Percentiles rank a stretch among this genome's conserved stretches.
phyloP scores from a whole-genome alignment of 2,113 vertebrate genomes.

The Engraulis encrasicolus region DNA sequence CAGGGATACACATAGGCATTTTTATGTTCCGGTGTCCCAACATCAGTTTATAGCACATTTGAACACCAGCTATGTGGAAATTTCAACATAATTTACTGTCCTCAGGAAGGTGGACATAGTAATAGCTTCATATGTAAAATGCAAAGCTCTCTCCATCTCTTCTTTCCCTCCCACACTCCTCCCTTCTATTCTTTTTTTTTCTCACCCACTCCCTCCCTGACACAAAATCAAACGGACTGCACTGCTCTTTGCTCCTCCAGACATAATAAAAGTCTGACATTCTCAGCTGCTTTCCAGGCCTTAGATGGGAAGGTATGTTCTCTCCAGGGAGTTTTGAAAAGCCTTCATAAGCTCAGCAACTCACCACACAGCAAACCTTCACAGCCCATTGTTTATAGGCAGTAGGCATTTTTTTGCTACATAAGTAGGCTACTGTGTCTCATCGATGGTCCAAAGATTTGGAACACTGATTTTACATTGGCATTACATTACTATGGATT shows the following conservation, averaged over 20 bases:
- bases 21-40: too few species aligned
- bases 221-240: conserved; percentile 12
- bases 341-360: neutral
- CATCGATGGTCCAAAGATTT: neutral
- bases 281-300: neutral
- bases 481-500: too few species aligned
- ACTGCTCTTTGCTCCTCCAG: neutral
- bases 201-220: neutral
- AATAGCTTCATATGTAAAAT: too few species aligned
- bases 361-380: neutral
- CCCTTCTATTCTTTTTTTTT: neutral
- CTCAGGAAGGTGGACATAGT: too few species aligned
- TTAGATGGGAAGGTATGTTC: neutral
- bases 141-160: neutral
- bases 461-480: neutral
- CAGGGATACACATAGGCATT: too few species aligned
- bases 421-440: too few species aligned
- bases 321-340: neutral
- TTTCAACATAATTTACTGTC: too few species aligned
- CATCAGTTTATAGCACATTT: too few species aligned
- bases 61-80: too few species aligned
- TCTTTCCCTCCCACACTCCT: neutral
- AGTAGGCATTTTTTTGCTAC: neutral
- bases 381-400: neutral
- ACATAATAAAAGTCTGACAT: conserved; percentile 1